Evolutionary conservation across 35 echinoderm and acorn worm species (phyloP).

Genomic region (Nesometra sesokonis): DNA sequence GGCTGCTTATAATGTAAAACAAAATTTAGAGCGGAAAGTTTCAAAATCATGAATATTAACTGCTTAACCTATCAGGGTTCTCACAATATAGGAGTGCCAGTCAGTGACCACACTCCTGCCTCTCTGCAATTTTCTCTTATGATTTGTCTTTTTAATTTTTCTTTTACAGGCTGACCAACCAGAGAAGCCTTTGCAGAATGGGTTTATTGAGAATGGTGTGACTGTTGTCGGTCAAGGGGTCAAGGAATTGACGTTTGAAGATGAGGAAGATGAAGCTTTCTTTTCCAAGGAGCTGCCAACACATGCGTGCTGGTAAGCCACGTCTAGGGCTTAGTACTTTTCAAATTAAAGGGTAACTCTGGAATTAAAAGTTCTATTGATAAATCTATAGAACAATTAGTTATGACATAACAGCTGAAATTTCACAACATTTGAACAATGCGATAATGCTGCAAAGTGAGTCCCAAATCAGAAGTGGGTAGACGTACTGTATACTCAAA

Average conservation of each 20-base stretch:
- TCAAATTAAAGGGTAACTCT: no score
- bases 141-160: neutral
- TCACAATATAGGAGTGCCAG: neutral
- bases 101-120: neutral
- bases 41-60: no score
- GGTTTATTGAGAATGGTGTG: conserved; percentile 49
- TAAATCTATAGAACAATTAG: no score
- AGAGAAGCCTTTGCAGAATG: conserved; percentile 40
- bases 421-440: no score
- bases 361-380: no score
- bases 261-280: conserved; percentile 75
- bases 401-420: no score
- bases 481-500: no score
- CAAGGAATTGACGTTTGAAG: conserved; percentile 92
- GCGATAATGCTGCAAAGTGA: no score
- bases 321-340: no score
- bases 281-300: conserved; percentile 73
- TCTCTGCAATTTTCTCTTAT: neutral
- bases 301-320: conserved; percentile 83
- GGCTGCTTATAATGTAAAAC: no score
- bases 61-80: neutral
- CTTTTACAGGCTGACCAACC: conserved; percentile 53
- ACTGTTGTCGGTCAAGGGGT: conserved; percentile 42
- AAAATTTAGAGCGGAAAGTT: no score
- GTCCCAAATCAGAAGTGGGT: no score